phyloP scores from a whole-genome alignment of 2,113 vertebrate species.

The Okapia johnstoni region DNA sequence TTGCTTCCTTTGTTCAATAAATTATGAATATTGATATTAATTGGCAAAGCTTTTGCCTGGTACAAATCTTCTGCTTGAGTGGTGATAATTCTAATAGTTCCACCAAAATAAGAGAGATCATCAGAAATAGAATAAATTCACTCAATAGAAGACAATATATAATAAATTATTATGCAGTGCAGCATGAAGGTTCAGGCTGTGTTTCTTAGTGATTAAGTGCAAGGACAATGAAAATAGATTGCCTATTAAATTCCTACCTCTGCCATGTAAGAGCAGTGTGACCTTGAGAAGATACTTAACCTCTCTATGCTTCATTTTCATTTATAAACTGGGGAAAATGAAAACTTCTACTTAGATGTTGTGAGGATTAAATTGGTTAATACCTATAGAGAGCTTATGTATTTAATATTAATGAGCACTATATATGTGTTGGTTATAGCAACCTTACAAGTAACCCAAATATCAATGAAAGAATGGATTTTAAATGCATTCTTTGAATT shows the following conservation, averaged over 20 bases:
- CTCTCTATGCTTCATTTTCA: background rate
- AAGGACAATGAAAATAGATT: background rate
- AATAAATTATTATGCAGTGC: background rate
- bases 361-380: background rate
- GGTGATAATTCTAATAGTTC: slow-evolving; percentile 13
- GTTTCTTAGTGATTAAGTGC: background rate
- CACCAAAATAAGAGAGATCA: background rate
- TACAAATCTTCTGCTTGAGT: background rate
- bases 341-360: background rate
- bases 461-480: background rate
- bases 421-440: background rate
- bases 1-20: slow-evolving; percentile 23
- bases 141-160: background rate
- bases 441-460: background rate
- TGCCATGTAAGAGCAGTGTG: background rate
- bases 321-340: background rate
- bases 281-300: background rate
- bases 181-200: background rate
- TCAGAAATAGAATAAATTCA: background rate
- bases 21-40: slow-evolving; percentile 7
- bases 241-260: background rate
- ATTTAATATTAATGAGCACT: background rate
- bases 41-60: slow-evolving; percentile 7
- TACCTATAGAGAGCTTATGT: background rate
- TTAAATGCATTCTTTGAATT: background rate